A percentile compares a stretch with the other conserved stretches of the same genome.
Evolutionary conservation across 2,113 vertebrate genomes (phyloP).

Genomic region (Smithornis capensis): DNA sequence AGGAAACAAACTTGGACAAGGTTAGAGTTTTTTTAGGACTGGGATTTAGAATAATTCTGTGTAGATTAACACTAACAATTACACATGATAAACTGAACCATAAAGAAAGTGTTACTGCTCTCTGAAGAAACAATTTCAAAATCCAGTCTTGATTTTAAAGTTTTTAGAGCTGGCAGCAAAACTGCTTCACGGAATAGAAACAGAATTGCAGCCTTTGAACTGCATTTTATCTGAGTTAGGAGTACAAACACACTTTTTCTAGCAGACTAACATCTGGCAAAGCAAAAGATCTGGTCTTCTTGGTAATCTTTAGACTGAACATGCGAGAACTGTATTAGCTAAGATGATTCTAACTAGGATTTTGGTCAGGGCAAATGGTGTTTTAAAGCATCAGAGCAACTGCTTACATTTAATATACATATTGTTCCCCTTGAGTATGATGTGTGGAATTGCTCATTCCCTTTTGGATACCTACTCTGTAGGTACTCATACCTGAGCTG

Average conservation of each 20-base stretch:
- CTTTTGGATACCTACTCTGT: not conserved
- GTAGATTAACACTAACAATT: not conserved
- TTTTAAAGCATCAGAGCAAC: not conserved
- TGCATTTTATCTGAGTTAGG: not conserved
- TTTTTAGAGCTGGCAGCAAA: not conserved
- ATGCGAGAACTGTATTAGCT: not conserved
- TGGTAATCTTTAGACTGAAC: not conserved
- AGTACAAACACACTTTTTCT: not conserved
- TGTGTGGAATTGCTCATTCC: not conserved
- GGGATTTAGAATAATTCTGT: not conserved
- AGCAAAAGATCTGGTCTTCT: not conserved
- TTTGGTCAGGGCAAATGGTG: not conserved
- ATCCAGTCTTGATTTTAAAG: not conserved
- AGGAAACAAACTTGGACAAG: not conserved
- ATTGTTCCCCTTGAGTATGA: rapidly evolving
- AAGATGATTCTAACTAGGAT: not conserved
- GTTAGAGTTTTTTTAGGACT: not conserved
- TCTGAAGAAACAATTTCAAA: not conserved
- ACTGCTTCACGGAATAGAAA: not conserved
- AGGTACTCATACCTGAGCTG: not conserved
- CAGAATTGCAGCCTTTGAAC: not conserved
- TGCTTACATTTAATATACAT: not conserved
- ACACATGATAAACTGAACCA: not conserved
- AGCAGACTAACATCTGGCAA: not conserved
- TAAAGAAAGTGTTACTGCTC: not conserved